A percentile compares a stretch with the other conserved stretches of the same genome.
Conservation (phyloP, 2,888 invertebrate genomes). For the Drosophila ezoana region DNA sequence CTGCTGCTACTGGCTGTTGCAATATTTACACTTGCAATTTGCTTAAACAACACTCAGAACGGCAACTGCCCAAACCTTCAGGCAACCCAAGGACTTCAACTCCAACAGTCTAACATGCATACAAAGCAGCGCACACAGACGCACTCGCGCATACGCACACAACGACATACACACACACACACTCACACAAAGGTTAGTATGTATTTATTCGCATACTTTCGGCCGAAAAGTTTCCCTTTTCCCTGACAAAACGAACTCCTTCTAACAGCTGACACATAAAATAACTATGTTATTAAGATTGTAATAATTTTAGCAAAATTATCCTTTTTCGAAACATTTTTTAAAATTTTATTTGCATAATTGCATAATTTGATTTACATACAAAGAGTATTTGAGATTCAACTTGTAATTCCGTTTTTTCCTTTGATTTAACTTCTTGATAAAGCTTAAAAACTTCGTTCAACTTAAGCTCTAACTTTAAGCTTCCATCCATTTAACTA, state of each 20-base stretch:
- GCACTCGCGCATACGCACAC: conserved; percentile 4
- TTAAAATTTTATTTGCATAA: too few species aligned
- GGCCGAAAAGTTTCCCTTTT: conserved; percentile 44
- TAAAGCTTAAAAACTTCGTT: conserved; percentile 51
- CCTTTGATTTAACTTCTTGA: conserved; percentile 19
- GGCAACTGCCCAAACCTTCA: conserved; percentile 24
- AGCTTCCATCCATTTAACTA: too few species aligned
- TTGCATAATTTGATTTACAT: too few species aligned
- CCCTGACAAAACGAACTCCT: conserved; percentile 7
- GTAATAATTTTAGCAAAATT: conserved; percentile 2
- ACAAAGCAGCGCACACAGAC: conserved; percentile 3
- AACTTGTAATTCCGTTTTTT: not conserved
- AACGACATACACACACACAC: conserved; percentile 6
- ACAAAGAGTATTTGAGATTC: too few species aligned
- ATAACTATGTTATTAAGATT: conserved; percentile 19
- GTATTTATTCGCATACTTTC: conserved; percentile 52
- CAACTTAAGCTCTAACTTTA: conserved; percentile 61
- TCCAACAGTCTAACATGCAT: conserved; percentile 12
- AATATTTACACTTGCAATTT: conserved; percentile 77
- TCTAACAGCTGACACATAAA: conserved; percentile 9
- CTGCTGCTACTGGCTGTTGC: conserved; percentile 49
- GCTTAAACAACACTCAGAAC: conserved; percentile 59
- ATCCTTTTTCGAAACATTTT: too few species aligned
- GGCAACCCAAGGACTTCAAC: conserved; percentile 27
- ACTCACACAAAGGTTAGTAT: conserved; percentile 7